Base-by-base conservation (phyloP, 2,888 invertebrate species). In the Bellardia bayeri region DNA sequence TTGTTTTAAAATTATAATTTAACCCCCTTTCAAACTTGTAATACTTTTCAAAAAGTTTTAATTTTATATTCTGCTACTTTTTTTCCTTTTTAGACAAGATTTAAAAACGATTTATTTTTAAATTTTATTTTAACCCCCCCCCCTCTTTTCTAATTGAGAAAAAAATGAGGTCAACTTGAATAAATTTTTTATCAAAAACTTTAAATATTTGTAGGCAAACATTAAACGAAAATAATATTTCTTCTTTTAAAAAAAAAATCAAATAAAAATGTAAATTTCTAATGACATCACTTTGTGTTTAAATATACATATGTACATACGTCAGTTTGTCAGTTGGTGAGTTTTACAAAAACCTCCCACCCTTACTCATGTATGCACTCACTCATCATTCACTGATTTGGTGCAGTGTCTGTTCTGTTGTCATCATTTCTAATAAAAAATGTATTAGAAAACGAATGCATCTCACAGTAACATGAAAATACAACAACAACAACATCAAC, bases 271-370 rank as follows among this genome's bases (percentile, higher is more conserved):
- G 49, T 61, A 81, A 81, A 72, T 81, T 81, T 54, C 56, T 33
- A 82, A 74, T 82, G 82, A 82, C 82, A 82, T 82, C 74, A 82
- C 33, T n/a, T 45, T 37, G 9, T 74, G 13, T 66, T 16, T n/a
- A n/a, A 16, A 7, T 63, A 37, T 37, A 37, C 37, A 37, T 37
- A n/a, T n/a, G n/a, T n/a, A 63, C 23, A 23, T 23, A 23, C 23
- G 23, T 23, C 23, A 23, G 23, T 63, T 51, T 71, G 30, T 30
- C 51, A 71, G 51, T 71, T 71, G 63, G 51, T 63, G 49, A 71
- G 71, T 69, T 58, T 69, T 56, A 63, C 37, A 37, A 37, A 37
- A 81, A 64, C 40, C 54, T 45, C 9, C 63, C 37, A 6, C 51
- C 40, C 30, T 51, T 37, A 45, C 37, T 37, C 37, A 37, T 37